Evolutionary conservation across 2,797 vertebrate genomes (phyloP), one percentile per base, ranked within the genome.

Genomic region (Chelmon rostratus): DNA sequence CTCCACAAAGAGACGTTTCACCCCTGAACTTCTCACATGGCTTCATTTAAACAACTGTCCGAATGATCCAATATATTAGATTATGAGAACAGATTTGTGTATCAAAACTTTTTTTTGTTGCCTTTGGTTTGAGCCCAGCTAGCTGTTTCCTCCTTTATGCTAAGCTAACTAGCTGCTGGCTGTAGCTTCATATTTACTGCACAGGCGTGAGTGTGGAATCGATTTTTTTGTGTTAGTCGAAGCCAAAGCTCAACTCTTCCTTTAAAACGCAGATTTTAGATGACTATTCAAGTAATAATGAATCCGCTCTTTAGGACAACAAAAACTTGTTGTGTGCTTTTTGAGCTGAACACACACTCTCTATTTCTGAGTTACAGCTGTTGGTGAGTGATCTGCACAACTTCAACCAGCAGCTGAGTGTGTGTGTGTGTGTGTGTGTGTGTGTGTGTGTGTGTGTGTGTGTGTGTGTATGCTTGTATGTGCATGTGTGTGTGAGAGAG

Each of bases 321-420:
- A 52, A 52, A 18, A 46, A 18, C 6, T 5, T 13, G 0, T 52
- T 31, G 28, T 31, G 28, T 5, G 4, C 10, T 11, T 50, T 77
- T 65, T 23, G 21, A 35, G 6, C 35, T 7, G 23, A 67, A 61
- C 47, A 59, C 50, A 42, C 21, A 33, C 47, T 19, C 28, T n/a
- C 63, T 46, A n/a, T 31, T 54, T 31, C 0, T 58, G 44, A 57
- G 21, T 44, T 79, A 80, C 37, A 23, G 47, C 18, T 28, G 71
- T 21, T 35, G 23, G 37, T 15, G 33, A 46, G 38, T 0, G 12
- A 61, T 61, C 85, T 76, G 87, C 68, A 74, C 70, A 80, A 50
- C n/a, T 18, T 91, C 86, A 64, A 18, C 69, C 54, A 61, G 69
- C 84, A 71, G 64, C 63, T 66, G 74, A 8, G 50, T 49, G 56